Conservation (phyloP, 2,888 invertebrate species). For the Dryadula phaetusa region DNA sequence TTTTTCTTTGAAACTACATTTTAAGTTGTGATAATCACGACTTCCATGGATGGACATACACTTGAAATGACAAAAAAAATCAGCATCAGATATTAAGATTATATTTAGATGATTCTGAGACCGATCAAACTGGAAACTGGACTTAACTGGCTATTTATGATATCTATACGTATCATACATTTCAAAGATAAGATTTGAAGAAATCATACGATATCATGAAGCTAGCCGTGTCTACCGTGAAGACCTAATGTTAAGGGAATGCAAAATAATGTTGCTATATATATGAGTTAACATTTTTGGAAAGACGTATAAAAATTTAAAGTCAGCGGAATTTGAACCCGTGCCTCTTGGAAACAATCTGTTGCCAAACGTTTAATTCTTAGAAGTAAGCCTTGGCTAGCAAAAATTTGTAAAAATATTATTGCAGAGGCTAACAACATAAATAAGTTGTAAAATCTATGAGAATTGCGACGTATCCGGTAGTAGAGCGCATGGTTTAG, state of each 20-base stretch:
- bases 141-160: not conserved
- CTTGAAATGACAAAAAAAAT: not conserved
- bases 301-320: no score
- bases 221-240: conserved; percentile 7
- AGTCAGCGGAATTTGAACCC: no score
- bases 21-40: conserved; percentile 1
- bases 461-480: no score
- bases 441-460: no score
- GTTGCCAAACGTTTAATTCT: no score
- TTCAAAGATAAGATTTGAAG: conserved; percentile 13
- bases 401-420: no score
- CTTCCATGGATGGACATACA: not conserved
- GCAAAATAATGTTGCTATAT: no score
- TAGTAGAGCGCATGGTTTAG: no score
- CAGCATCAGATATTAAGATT: conserved; percentile 1
- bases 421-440: no score
- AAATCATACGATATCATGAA: conserved; percentile 5
- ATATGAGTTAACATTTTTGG: no score
- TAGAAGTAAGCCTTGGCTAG: no score
- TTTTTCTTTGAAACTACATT: not conserved
- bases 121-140: conserved; percentile 10
- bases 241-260: not conserved
- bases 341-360: no score
- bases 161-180: conserved; percentile 12
- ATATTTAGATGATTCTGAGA: conserved; percentile 2